Evolutionary conservation across 2,888 invertebrate species (phyloP), one percentile per base, ranked within the genome.

Genomic region (Melanostoma mellinum): DNA sequence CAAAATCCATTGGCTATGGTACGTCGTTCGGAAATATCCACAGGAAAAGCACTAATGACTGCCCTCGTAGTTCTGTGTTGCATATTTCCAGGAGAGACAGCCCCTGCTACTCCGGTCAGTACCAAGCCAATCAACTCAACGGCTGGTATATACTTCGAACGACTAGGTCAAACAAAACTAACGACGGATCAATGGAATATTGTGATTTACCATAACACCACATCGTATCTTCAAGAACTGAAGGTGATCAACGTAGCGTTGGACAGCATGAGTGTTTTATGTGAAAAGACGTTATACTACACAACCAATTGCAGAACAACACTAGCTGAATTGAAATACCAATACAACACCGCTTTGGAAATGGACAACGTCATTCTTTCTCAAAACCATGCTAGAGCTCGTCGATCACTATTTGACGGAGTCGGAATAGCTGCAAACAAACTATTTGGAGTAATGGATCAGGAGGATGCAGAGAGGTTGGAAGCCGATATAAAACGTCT

Each of bases 131-230:
- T 10, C 46, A 46, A 46, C 20, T 20, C 46, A 20, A 46, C 46
- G 10, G 46, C 46, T 46, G 46, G 46, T 10, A 46, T 46, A 10
- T 46, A 46, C 46, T 46, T 46, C 46, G 46, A 46, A 20, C 46
- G 46, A 46, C 4, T 46, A 46, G 10, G 46, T 10, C 46, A 46
- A n/a, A 46, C 46, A 46, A 46, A 10, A 10, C 46, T 46, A 20
- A 46, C 46, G 20, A 46, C 46, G 20, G 46, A 46, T 3, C 20
- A 46, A 46, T 46, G 46, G 46, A 46, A 46, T 46, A 46, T 46
- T 46, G 46, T 46, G 10, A 46, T 46, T 6, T 10, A 9, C 20
- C 46, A 20, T 20, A 20, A 20, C 20, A 20, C 20, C 20, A 20
- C 20, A 20, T 20, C 20, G 20, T 20, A 20, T 20, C 20, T 20